A percentile compares a stretch with the other conserved stretches of the same genome.
These are phyloP conservation scores for Syrrhaptes paradoxus DNA, from an alignment of 2,113 vertebrate species.

Conservation along the genomic window DNA sequence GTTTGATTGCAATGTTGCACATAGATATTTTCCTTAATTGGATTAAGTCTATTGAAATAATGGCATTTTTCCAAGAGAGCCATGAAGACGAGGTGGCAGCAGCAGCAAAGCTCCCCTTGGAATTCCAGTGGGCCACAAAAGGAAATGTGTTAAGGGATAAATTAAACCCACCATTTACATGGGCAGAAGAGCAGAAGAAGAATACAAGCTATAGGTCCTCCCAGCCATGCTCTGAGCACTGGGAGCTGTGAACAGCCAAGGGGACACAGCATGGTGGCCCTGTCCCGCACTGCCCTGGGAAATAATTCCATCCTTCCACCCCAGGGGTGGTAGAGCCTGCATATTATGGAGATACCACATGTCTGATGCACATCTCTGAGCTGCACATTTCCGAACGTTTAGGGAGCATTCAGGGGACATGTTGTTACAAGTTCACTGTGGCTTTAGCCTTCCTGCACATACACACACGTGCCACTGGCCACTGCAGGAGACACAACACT, in stretches of 20 bases:
- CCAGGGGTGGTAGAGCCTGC: not conserved
- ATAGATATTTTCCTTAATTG: not conserved
- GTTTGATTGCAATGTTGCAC: not conserved
- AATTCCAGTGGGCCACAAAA: not conserved
- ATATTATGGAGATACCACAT: fast-evolving
- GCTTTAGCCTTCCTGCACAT: not conserved
- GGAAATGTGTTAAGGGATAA: not conserved
- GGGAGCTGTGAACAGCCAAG: not conserved
- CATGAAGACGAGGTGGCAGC: not conserved
- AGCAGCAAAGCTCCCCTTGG: not conserved
- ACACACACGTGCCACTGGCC: not conserved
- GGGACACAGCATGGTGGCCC: not conserved
- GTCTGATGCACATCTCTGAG: not conserved
- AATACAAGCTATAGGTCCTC: not conserved
- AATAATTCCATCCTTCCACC: not conserved
- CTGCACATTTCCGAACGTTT: fast-evolving
- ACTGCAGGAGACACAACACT: not conserved
- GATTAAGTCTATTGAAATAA: not conserved
- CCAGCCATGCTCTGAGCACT: not conserved
- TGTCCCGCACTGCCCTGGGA: not conserved
- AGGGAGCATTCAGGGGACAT: not conserved
- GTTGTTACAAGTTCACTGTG: not conserved
- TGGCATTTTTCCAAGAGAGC: not conserved
- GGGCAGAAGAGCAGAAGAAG: not conserved
- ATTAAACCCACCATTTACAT: not conserved